These are phyloP conservation scores for Otus scops DNA, from an alignment of 2,797 vertebrate species.

Conservation along the genomic window DNA sequence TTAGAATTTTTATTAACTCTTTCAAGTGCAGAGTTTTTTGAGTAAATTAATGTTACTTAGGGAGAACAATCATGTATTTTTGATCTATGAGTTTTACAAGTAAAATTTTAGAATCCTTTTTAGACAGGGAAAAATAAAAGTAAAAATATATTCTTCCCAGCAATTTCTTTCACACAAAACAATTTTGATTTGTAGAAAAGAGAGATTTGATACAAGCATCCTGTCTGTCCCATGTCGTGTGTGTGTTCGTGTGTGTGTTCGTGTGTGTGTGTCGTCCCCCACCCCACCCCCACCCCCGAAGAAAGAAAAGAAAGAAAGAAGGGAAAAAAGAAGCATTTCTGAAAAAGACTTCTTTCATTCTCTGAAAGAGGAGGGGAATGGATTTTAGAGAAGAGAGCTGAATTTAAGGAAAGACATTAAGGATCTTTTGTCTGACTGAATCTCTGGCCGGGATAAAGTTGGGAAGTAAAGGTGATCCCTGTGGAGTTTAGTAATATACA, in stretches of 20 bases:
- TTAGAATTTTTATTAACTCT: constrained; percentile 74
- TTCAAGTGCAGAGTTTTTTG: constrained; percentile 48
- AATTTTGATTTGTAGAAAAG: neutral
- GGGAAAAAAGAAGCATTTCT: neutral
- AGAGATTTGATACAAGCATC: neutral
- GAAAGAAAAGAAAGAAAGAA: neutral
- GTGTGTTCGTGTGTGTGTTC: too few relatives aligned
- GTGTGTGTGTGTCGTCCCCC: neutral
- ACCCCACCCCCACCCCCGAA: neutral
- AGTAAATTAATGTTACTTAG: constrained; percentile 47
- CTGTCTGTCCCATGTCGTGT: neutral
- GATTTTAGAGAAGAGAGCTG: constrained; percentile 1
- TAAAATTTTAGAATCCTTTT: neutral
- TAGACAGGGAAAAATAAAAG: neutral
- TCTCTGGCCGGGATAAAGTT: constrained; percentile 30
- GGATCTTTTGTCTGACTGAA: constrained; percentile 34
- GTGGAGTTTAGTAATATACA: constrained; percentile 64
- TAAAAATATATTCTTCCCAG: neutral
- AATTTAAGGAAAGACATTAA: constrained; percentile 40
- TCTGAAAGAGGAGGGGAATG: neutral
- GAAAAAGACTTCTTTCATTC: neutral
- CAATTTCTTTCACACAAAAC: neutral
- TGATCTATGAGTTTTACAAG: neutral
- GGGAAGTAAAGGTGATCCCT: constrained; percentile 61
- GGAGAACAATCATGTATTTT: neutral